Base-by-base conservation (phyloP, 2,797 vertebrate species). In the Streptopelia turtur region DNA sequence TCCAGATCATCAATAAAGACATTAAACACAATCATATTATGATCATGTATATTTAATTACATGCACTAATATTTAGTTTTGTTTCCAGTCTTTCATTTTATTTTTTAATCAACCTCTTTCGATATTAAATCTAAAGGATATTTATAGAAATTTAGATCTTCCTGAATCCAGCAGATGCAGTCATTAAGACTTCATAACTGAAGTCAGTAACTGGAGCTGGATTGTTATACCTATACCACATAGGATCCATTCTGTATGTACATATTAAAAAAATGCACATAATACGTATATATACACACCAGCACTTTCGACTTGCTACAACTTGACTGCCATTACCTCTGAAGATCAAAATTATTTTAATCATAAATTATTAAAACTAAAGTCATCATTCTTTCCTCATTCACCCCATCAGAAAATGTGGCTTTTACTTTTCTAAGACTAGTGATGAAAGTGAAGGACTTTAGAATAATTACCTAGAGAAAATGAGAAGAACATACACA, bases 261-360 rank as follows among this genome's bases (percentile, higher is more conserved):
- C 6, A 20, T 35, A 45, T 55, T 5, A 30, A 16, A 72, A 45
- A 63, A 0, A 47, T n/a, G 24, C 16, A n/a, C 59, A 31, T 39
- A 60, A 69, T 20, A 8, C 6, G 28, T 28, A 6, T 9, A 27
- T 39, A 70, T 5, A 43, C 3, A 47, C 1, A 3, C 0, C 4
- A 28, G 4, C 3, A 27, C 79, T 87, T 93, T 87, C 68, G 6
- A 63, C 7, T 1, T n/a, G 25, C 20, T 65, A 43, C 12, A 33
- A 37, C 31, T 60, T 59, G 4, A 59, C 65, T 82, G n/a, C 6
- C 4, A 39, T 35, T 84, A 6, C 22, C 6, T 89, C 21, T 83
- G 49, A 68, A 68, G 16, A 50, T 2, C 3, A 5, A 18, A 0
- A 12, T 49, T 57, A 55, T 65, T 89, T 75, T 80, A 13, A 59